A percentile compares a stretch with the other conserved stretches of the same genome.
phyloP scores from a whole-genome alignment of 2,888 invertebrate species.

The Lomographa bimaculata region DNA sequence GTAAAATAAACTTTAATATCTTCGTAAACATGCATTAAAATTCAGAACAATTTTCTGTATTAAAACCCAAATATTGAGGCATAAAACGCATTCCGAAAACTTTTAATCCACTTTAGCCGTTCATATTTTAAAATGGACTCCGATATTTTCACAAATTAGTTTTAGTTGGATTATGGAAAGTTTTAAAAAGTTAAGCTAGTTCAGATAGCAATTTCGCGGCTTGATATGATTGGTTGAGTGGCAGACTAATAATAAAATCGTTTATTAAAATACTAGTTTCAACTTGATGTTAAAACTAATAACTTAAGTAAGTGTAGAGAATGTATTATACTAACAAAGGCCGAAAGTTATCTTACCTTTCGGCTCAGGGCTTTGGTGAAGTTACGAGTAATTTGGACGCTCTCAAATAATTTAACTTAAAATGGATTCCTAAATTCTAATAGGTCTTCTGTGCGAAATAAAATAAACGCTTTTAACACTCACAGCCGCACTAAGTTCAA shows the following conservation, averaged over 20 bases:
- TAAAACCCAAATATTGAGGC: slow-evolving; percentile 15
- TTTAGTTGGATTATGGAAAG: slow-evolving; percentile 30
- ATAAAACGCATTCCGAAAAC: slow-evolving; percentile 18
- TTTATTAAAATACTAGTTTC: slow-evolving; percentile 3
- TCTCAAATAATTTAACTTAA: no score
- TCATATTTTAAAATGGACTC: slow-evolving; percentile 29
- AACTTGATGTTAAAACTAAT: no score
- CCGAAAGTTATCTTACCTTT: no score
- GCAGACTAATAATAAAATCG: slow-evolving; percentile 3
- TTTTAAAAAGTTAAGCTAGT: slow-evolving; percentile 24
- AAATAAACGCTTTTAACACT: no score
- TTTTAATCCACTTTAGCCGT: slow-evolving; percentile 21
- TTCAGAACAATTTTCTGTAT: slow-evolving; percentile 10
- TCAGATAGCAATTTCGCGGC: slow-evolving; percentile 11
- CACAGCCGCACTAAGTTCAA: no score
- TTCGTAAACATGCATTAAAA: slow-evolving; percentile 9
- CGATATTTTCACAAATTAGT: slow-evolving; percentile 31
- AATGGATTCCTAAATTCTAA: no score
- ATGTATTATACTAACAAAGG: no score
- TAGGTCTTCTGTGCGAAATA: no score
- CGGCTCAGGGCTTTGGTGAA: no score
- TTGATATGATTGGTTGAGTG: slow-evolving; percentile 7
- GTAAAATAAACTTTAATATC: slow-evolving; percentile 2
- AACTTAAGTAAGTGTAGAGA: no score
- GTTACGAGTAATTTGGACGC: no score